Evolutionary conservation across 2,113 vertebrate species (phyloP), one percentile per base, ranked within the genome.

Genomic region (Sinocyclocheilus maitianheensis): DNA sequence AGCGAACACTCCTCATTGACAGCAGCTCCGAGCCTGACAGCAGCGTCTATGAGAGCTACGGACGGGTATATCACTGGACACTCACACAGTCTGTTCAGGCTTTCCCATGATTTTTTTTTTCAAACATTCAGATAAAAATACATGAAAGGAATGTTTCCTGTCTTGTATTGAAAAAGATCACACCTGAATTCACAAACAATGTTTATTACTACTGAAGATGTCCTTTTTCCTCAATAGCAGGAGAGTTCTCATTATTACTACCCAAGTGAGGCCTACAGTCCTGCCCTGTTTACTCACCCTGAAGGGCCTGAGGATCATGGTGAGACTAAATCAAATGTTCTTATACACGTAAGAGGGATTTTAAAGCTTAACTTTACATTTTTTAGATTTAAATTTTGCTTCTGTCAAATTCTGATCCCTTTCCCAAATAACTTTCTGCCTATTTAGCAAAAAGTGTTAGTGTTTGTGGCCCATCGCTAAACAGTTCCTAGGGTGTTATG

Each of bases 1-100:
- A 87, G 84, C 90, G 86, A 58, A 95, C 93, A 0, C 91, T 95
- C n/a, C 90, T 95, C 88, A 84, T 94, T 4, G 95, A 96, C 89
- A 93, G 91, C 5, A 93, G 90, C 82, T 96, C 95, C 0, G 95
- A 95, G 82, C 83, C 90, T 5, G 91, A 93, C 84, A 93, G 88
- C 91, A 90, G 92, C 7, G 53, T 91, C 87, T 95, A 95, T 12
- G 92, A 94, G 91, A 93, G 84, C 89, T 94, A 90, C 3, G 86
- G 75, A 22, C 86, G 77, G 91, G 94, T 94, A 84, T 92, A 92
- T 84, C 82, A 55, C 40, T 89, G 83, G 85, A 77, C 18, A 67
- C 46, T 51, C 79, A 11, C 8, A 2, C 80, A 69, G 30, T 43
- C 43, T 43, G 43, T 80, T 37, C 40, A 30, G 14, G 7, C 60